These are phyloP conservation scores for Schizopygopsis malacanthus DNA, from an alignment of 2,797 vertebrate genomes.

Conservation along the genomic window DNA sequence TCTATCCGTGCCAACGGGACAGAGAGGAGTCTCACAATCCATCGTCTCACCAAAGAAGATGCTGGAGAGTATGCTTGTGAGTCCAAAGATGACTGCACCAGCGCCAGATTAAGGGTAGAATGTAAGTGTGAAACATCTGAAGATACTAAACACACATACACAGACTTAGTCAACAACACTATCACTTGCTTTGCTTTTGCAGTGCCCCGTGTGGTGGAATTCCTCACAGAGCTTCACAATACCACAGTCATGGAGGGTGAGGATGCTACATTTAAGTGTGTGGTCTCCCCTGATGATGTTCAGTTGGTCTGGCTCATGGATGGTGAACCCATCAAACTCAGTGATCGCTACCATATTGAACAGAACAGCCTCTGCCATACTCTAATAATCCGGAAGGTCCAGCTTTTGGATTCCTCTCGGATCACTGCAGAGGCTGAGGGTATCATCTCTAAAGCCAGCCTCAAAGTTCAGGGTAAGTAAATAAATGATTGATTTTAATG, in stretches of 20 bases:
- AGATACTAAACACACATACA: background rate
- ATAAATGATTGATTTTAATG: background rate
- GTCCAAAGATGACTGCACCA: conserved; percentile 78
- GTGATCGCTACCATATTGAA: conserved; percentile 73
- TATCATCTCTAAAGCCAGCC: conserved; percentile 81
- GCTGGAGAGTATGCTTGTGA: conserved; percentile 80
- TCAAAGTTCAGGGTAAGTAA: conserved; percentile 86
- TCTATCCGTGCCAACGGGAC: conserved; percentile 77
- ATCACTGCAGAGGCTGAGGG: conserved; percentile 86
- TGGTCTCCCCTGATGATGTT: conserved; percentile 86
- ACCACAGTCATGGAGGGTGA: conserved; percentile 85
- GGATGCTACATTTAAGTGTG: conserved; percentile 82
- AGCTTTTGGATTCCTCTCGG: conserved; percentile 78
- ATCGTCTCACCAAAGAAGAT: conserved; percentile 77
- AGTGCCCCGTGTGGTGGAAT: conserved; percentile 89
- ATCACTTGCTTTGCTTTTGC: conserved; percentile 28
- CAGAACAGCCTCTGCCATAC: conserved; percentile 85
- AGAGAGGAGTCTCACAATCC: conserved; percentile 79
- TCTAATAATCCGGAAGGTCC: conserved; percentile 82
- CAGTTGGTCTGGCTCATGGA: conserved; percentile 85
- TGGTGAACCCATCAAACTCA: conserved; percentile 70
- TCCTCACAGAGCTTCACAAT: conserved; percentile 88
- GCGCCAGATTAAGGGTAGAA: conserved; percentile 73
- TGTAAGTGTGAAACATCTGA: conserved; percentile 70
- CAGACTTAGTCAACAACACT: background rate